Percentiles rank a stretch among this genome's conserved stretches.
phyloP scores from a whole-genome alignment of 2,797 vertebrate genomes.

The Micropoecilia bifurca region DNA sequence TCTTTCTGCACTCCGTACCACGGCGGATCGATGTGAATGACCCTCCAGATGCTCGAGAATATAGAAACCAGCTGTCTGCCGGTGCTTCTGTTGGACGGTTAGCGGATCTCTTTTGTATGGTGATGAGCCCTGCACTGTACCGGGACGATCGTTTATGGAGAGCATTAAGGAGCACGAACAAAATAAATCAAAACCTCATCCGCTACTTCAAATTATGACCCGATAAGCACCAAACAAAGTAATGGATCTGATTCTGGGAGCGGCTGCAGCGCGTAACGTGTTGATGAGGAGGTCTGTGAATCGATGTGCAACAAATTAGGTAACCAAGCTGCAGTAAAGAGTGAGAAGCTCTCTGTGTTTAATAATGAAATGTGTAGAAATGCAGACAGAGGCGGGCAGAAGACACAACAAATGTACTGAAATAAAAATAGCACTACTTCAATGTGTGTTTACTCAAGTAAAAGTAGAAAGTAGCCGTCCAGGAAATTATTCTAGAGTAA shows the following conservation, averaged over 20 bases:
- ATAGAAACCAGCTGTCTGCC: constrained; percentile 16
- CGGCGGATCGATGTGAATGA: constrained; percentile 22
- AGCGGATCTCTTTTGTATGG: constrained; percentile 7
- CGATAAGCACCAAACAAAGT: constrained; percentile 50
- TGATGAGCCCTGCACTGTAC: constrained; percentile 16
- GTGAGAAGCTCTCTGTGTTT: background rate
- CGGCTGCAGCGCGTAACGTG: constrained; percentile 34
- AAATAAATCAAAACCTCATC: constrained; percentile 56
- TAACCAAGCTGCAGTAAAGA: constrained; percentile 46
- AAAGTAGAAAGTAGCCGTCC: too few species aligned
- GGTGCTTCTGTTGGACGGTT: constrained; percentile 7
- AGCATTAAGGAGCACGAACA: constrained; percentile 31
- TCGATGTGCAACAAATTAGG: constrained; percentile 66
- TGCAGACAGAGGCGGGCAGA: too few species aligned
- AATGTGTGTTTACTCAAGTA: too few species aligned
- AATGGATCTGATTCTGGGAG: constrained; percentile 44
- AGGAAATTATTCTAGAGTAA: too few species aligned
- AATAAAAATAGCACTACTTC: too few species aligned
- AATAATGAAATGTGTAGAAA: constrained; percentile 11
- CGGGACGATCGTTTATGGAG: constrained; percentile 38
- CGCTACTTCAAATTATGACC: constrained; percentile 51
- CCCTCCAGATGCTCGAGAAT: background rate
- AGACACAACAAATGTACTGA: too few species aligned
- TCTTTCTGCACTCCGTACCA: background rate
- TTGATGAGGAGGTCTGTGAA: constrained; percentile 29